These are phyloP conservation scores for Hypomesus transpacificus DNA, from an alignment of 2,113 vertebrate species.

Conservation along the genomic window DNA sequence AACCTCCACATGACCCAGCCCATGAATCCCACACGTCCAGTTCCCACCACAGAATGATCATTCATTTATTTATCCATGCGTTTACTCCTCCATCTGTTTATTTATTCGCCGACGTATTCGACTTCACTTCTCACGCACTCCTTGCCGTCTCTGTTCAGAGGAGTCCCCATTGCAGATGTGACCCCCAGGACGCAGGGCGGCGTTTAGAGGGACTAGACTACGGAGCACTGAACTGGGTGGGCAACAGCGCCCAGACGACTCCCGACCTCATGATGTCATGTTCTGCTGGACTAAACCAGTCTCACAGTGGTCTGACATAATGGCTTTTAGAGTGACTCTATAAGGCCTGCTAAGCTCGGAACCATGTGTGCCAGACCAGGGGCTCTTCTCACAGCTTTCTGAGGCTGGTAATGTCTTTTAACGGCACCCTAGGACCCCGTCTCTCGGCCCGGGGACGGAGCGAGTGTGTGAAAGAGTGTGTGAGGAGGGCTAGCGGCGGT, in stretches of 20 bases:
- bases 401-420: slow-evolving; percentile 8
- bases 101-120: slow-evolving; percentile 48
- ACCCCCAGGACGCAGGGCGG: not conserved
- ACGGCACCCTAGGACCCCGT: slow-evolving; percentile 4
- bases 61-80: slow-evolving; percentile 63
- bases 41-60: slow-evolving; percentile 65
- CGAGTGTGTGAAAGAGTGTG: slow-evolving; percentile 16
- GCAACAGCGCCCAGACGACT: slow-evolving; percentile 26
- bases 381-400: too few species aligned
- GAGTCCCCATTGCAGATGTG: slow-evolving; percentile 45
- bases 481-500: slow-evolving; percentile 41
- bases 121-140: slow-evolving; percentile 60
- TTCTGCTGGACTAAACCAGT: slow-evolving; percentile 30
- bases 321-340: slow-evolving; percentile 26
- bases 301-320: slow-evolving; percentile 24
- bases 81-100: slow-evolving; percentile 65
- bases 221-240: slow-evolving; percentile 33
- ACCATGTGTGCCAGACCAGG: slow-evolving; percentile 15
- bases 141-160: slow-evolving; percentile 23
- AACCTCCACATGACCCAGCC: slow-evolving; percentile 52
- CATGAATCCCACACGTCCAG: slow-evolving; percentile 58
- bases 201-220: slow-evolving; percentile 16
- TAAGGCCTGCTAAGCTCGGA: slow-evolving; percentile 13
- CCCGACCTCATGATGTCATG: slow-evolving; percentile 52
- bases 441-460: slow-evolving; percentile 2